Evolutionary conservation across 2,888 invertebrate genomes (phyloP).

Genomic region (Asteroscopus sphinx): DNA sequence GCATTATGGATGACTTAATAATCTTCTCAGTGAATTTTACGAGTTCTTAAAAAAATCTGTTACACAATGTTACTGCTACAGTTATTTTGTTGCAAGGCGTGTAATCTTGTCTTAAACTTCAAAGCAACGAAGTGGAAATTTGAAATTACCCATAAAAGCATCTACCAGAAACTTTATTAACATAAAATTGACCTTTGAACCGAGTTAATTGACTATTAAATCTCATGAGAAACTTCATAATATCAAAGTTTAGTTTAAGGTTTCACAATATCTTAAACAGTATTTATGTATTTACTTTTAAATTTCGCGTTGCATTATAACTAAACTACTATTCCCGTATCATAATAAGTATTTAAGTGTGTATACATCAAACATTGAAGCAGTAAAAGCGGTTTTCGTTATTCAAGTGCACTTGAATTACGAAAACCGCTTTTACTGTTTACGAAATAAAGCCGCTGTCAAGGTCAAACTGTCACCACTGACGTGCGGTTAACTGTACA

Average conservation of each 20-base stretch:
- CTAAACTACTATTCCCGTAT: no score
- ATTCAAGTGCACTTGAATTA: no score
- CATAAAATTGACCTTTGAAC: conserved; percentile 21
- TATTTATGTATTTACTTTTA: not conserved
- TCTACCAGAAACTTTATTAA: conserved; percentile 6
- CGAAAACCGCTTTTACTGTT: no score
- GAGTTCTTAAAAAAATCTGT: conserved; percentile 11
- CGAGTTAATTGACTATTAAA: conserved; percentile 23
- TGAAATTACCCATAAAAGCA: conserved; percentile 12
- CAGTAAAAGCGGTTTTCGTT: no score
- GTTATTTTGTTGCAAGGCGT: conserved; percentile 7
- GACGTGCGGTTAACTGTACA: no score
- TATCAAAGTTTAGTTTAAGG: not conserved
- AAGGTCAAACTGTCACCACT: no score
- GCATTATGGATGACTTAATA: conserved; percentile 14
- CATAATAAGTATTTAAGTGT: no score
- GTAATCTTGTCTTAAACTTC: conserved; percentile 5
- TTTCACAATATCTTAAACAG: not conserved
- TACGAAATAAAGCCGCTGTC: no score
- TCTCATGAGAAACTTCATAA: conserved; percentile 9
- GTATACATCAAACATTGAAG: conserved; percentile 7
- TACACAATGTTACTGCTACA: conserved; percentile 5
- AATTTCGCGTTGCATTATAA: no score
- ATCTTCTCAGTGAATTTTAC: conserved; percentile 13
- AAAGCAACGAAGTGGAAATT: conserved; percentile 26